Evolutionary conservation across 2,113 vertebrate genomes (phyloP).

Genomic region (Datnioides undecimradiatus): DNA sequence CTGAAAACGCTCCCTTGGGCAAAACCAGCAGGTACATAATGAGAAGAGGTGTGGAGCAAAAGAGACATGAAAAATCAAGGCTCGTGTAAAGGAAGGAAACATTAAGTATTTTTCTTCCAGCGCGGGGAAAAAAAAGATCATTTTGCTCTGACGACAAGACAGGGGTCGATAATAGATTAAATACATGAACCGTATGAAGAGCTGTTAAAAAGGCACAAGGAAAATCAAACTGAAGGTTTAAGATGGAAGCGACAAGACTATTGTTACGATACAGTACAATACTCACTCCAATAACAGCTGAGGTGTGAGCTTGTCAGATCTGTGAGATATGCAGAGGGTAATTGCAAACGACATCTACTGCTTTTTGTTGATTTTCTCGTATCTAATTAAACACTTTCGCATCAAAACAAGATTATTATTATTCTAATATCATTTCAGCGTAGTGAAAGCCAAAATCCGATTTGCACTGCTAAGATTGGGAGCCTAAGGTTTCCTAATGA

Average conservation of each 20-base stretch:
- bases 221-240: background rate
- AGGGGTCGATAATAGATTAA: slow-evolving; percentile 15
- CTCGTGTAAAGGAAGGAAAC: background rate
- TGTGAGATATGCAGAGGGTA: slow-evolving; percentile 13
- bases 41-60: slow-evolving; percentile 20
- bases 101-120: background rate
- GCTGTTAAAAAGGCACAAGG: background rate
- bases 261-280: background rate
- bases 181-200: background rate
- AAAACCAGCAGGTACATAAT: slow-evolving; percentile 19
- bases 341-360: slow-evolving; percentile 8
- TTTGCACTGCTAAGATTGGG: slow-evolving; percentile 47
- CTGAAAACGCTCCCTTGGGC: slow-evolving; percentile 16
- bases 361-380: slow-evolving; percentile 6
- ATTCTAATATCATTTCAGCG: slow-evolving; percentile 53
- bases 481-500: slow-evolving; percentile 67
- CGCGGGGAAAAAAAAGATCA: background rate
- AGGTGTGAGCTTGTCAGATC: slow-evolving; percentile 5
- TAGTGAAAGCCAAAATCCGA: slow-evolving; percentile 42
- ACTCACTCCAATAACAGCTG: background rate
- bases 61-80: slow-evolving; percentile 13
- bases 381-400: slow-evolving; percentile 50
- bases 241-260: background rate
- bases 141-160: background rate
- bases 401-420: slow-evolving; percentile 62